Evolutionary conservation across 2,888 invertebrate species (phyloP), one percentile per base, ranked within the genome.

Genomic region (Bellardia bayeri): DNA sequence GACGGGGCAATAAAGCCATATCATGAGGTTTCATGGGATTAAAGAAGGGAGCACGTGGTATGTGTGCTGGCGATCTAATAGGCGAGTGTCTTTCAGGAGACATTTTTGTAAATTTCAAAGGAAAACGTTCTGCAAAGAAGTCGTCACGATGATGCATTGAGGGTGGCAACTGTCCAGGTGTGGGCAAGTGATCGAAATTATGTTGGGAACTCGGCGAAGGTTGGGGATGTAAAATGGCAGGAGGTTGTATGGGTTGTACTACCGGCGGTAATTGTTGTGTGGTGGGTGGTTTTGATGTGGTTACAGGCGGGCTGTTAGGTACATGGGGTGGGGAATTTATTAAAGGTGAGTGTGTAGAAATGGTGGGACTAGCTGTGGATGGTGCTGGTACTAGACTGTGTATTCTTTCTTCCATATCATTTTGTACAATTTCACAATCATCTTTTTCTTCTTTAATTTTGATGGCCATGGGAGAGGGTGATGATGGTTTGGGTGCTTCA

Each of bases 1-100:
- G 98, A 75, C 98, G 95, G 1, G 98, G 98, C 89, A 94, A 87
- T 8, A 94, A 90, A 0, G 94, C 91, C 90, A 94, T 93, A 78
- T 93, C 93, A 75, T 93, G 93, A 16, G 87, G 87, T 83, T 94
- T 93, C 83, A 94, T 92, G 3, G 93, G 93, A 86, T 93, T 93
- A 76, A 93, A 92, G 87, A 93, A 94, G 6, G 94, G 92, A 16
- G 94, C 92, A 13, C 93, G 93, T 88, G 93, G 93, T 88, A 93
- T 92, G 40, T 92, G 91, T 0, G 93, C 93, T 0, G 93, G 93
- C 14, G 93, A 93, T 0, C 93, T 91, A 2, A 92, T 92, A 3
- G 94, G 94, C 9, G 94, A 94, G 63, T 93, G 90, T 68, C 91
- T 92, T 54, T 93, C 93, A 4, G 93, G 93, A 0, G 93, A 93